Evolutionary conservation across 2,888 invertebrate species (phyloP).

Genomic region (Ferrisia virgata): DNA sequence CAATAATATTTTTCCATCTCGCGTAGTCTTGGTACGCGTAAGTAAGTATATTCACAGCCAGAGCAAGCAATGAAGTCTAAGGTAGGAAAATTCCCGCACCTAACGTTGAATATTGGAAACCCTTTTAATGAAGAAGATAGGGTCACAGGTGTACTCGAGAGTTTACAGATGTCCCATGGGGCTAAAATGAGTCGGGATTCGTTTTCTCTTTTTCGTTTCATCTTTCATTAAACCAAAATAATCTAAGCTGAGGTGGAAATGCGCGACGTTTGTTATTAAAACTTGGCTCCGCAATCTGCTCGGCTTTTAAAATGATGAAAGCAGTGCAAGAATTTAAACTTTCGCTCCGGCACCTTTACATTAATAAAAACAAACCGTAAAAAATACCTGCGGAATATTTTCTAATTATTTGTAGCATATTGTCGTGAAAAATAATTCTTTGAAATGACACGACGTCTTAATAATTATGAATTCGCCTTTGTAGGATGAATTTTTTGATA

Average conservation of each 20-base stretch:
- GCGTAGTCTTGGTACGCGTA: neutral
- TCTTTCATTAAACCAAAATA: conserved; percentile 13
- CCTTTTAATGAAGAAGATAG: conserved; percentile 40
- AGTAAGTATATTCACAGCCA: too few species aligned
- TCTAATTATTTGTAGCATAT: neutral
- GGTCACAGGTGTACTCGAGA: conserved; percentile 45
- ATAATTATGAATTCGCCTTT: too few species aligned
- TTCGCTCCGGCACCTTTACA: neutral
- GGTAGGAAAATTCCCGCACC: conserved; percentile 10
- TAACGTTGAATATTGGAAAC: conserved; percentile 40
- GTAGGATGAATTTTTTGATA: neutral
- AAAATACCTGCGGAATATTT: neutral
- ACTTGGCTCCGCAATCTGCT: conserved; percentile 39
- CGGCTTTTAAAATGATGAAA: conserved; percentile 42
- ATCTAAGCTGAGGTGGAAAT: conserved; percentile 19
- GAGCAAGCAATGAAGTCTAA: neutral
- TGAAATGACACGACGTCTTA: neutral
- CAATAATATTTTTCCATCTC: conserved; percentile 23
- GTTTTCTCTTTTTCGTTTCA: conserved; percentile 25
- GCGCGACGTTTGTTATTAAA: conserved; percentile 32
- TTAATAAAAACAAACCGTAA: neutral
- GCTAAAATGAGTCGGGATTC: conserved; percentile 36
- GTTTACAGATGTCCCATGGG: conserved; percentile 44
- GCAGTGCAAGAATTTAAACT: conserved; percentile 23
- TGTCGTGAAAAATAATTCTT: neutral